Conservation (phyloP, 2,113 vertebrate genomes). For the Halichoerus grypus region DNA sequence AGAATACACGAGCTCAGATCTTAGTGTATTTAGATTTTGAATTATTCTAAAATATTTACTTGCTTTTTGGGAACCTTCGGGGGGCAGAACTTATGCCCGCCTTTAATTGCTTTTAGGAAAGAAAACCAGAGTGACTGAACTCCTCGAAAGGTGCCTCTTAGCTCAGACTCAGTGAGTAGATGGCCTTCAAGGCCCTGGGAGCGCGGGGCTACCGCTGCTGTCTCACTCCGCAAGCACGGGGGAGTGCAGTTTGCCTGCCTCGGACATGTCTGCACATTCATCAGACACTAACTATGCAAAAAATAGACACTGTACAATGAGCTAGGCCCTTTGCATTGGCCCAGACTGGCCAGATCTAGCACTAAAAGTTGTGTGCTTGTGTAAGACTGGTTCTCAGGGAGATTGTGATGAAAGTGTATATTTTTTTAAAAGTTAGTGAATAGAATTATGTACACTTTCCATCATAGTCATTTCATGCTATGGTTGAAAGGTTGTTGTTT, state of each 20-base stretch:
- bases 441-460: neutral
- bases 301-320: rapidly evolving
- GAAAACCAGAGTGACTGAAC: neutral
- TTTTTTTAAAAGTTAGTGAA: neutral
- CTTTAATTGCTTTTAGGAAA: neutral
- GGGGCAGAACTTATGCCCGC: neutral
- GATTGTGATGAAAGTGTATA: neutral
- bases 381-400: neutral
- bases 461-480: neutral
- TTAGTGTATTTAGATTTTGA: neutral
- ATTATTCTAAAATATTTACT: neutral
- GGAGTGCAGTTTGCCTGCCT: neutral
- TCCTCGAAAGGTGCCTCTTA: neutral
- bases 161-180: neutral
- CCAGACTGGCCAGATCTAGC: neutral
- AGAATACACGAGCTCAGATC: neutral
- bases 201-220: rapidly evolving
- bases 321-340: neutral
- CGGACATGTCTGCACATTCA: neutral
- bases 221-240: rapidly evolving
- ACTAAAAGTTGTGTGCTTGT: too few species aligned
- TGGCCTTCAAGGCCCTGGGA: neutral
- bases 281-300: neutral
- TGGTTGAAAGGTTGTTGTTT: neutral
- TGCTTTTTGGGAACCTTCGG: slow-evolving; percentile 4